Percentiles rank a stretch among this genome's conserved stretches.
Conservation (phyloP, 35 echinoderm and acorn worm species). For the Ophioderma brevispina region DNA sequence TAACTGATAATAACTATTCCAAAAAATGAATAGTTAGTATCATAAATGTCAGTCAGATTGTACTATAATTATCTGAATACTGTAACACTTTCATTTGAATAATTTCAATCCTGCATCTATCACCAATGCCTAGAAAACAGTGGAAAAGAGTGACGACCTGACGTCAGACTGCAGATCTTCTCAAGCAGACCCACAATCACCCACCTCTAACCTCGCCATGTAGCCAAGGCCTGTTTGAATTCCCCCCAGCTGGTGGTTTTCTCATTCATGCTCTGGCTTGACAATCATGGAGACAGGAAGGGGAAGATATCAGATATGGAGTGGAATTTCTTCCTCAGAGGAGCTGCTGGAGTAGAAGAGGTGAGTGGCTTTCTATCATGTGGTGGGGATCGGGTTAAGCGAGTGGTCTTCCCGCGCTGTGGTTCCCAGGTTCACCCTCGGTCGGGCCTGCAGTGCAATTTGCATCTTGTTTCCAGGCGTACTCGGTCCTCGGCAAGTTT, state of each 20-base stretch:
- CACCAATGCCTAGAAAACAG: conserved; percentile 91
- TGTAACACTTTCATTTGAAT: too few relatives aligned
- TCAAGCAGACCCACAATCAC: conserved; percentile 77
- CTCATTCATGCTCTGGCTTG: conserved; percentile 98
- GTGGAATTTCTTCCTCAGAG: conserved; percentile 98
- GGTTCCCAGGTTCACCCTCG: too few relatives aligned
- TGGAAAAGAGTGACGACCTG: conserved; percentile 92
- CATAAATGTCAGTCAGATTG: too few relatives aligned
- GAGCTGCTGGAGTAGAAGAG: conserved; percentile 83
- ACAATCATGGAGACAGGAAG: conserved; percentile 92
- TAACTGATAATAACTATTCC: too few relatives aligned
- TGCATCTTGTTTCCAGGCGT: too few relatives aligned
- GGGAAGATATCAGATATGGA: conserved; percentile 73
- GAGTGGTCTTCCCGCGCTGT: too few relatives aligned
- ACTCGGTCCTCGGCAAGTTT: too few relatives aligned
- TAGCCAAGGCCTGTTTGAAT: conserved; percentile 98
- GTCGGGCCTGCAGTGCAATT: too few relatives aligned
- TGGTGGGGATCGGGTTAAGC: too few relatives aligned
- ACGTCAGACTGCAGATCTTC: conserved; percentile 62
- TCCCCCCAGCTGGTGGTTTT: conserved; percentile 93
- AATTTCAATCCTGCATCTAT: too few relatives aligned
- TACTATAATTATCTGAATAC: too few relatives aligned
- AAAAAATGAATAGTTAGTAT: too few relatives aligned
- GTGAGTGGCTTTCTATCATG: conserved; percentile 12
- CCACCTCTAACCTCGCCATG: conserved; percentile 93